Percentiles rank a stretch among this genome's conserved stretches.
Evolutionary conservation across 1,140 invertebrate genomes (phyloP).

Genomic region (Antheraea mylitta): DNA sequence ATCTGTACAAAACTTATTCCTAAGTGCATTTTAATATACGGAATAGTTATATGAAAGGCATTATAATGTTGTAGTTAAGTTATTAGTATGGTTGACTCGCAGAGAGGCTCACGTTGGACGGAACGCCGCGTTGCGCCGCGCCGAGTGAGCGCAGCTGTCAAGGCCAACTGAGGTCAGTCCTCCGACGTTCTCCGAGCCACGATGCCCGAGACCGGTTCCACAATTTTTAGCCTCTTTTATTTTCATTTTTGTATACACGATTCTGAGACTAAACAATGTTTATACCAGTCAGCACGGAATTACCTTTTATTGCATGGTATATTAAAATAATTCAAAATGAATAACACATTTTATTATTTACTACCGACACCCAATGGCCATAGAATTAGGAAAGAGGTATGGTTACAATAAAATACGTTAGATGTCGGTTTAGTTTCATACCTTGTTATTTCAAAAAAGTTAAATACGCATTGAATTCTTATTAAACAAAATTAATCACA

Average conservation of each 20-base stretch:
- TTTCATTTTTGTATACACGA: slow-evolving; percentile 78
- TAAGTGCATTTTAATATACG: slow-evolving; percentile 39
- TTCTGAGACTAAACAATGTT: slow-evolving; percentile 77
- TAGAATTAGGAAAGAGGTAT: background rate
- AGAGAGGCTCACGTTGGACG: slow-evolving; percentile 50
- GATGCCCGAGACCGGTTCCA: slow-evolving; percentile 73
- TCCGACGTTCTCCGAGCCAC: slow-evolving; percentile 72
- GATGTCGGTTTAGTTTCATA: background rate
- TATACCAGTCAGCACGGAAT: slow-evolving; percentile 69
- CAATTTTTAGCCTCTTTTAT: slow-evolving; percentile 78
- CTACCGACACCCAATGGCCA: background rate
- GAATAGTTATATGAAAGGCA: slow-evolving; percentile 54
- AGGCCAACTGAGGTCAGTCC: slow-evolving; percentile 77
- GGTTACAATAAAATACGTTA: background rate
- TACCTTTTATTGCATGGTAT: slow-evolving; percentile 58
- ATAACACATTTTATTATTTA: slow-evolving; percentile 15
- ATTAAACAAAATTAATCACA: too few species aligned
- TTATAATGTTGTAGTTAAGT: slow-evolving; percentile 72
- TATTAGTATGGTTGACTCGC: slow-evolving; percentile 73
- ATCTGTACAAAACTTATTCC: background rate
- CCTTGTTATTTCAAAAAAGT: background rate
- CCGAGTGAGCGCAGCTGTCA: slow-evolving; percentile 70
- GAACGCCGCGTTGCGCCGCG: slow-evolving; percentile 27
- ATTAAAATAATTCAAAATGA: slow-evolving; percentile 32
- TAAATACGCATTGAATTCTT: too few species aligned